Conservation (phyloP, 2,113 vertebrate genomes). For the Micronycteris hirsuta region DNA sequence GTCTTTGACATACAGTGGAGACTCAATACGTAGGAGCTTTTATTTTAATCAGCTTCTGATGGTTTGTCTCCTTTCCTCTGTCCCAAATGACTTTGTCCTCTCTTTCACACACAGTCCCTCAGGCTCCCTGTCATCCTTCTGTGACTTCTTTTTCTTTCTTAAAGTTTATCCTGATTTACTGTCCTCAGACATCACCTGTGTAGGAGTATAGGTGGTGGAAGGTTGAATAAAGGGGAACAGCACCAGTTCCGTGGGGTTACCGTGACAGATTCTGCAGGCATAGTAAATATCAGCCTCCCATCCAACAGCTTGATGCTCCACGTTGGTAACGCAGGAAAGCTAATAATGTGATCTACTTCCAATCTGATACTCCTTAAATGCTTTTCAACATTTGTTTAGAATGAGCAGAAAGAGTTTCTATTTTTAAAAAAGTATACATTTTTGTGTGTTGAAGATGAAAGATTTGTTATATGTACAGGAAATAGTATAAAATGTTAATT, state of each 20-base stretch:
- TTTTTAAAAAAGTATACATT: background rate
- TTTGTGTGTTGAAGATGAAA: background rate
- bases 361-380: background rate
- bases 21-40: background rate
- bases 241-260: background rate
- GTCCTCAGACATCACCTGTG: background rate
- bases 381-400: constrained; percentile 8
- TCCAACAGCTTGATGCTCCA: background rate
- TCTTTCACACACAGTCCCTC: background rate
- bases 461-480: background rate
- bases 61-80: background rate
- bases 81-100: background rate
- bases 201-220: background rate
- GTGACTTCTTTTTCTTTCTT: background rate
- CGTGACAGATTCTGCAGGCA: background rate
- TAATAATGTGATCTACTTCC: background rate
- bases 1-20: background rate
- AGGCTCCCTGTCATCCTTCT: background rate
- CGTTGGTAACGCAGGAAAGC: background rate
- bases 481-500: background rate
- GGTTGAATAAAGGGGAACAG: background rate
- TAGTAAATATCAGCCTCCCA: background rate
- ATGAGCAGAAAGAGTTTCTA: background rate
- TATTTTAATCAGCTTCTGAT: background rate
- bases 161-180: background rate